Evolutionary conservation across 1,140 invertebrate species (phyloP).

Genomic region (Cherax destructor): DNA sequence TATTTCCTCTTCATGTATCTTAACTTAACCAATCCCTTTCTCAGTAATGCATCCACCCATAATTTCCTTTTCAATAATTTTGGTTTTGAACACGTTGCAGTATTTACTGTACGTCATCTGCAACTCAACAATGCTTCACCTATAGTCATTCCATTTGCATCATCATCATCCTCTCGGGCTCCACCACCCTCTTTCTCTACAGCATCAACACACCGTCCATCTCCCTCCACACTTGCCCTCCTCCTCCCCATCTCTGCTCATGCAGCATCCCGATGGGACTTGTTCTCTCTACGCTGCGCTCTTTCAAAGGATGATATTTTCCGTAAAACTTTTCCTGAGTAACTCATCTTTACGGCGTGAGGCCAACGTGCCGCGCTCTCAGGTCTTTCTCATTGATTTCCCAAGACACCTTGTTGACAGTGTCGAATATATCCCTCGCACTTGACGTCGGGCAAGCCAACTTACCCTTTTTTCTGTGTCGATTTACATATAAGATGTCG

Average conservation of each 20-base stretch:
- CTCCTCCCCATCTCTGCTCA: neutral
- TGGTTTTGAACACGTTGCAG: too few species aligned
- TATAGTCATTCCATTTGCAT: too few species aligned
- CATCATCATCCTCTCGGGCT: too few species aligned
- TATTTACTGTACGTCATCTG: too few species aligned
- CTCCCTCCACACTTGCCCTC: too few species aligned
- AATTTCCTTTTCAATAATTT: too few species aligned
- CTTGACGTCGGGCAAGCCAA: neutral
- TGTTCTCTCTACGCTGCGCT: neutral
- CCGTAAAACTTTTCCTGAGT: slow-evolving; percentile 5
- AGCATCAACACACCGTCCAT: too few species aligned
- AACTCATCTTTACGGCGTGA: slow-evolving; percentile 6
- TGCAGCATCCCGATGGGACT: neutral
- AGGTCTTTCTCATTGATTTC: slow-evolving; percentile 32
- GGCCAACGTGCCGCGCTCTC: slow-evolving; percentile 2
- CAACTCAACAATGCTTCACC: too few species aligned
- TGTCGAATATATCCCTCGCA: neutral
- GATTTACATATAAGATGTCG: neutral
- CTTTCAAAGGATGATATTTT: slow-evolving; percentile 1
- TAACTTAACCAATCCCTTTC: too few species aligned
- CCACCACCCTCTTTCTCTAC: too few species aligned
- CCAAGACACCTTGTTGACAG: slow-evolving; percentile 30
- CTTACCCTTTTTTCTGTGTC: neutral
- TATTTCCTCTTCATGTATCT: too few species aligned
- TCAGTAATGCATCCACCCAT: too few species aligned